Conservation (phyloP, 2,797 vertebrate species). For the Gadopsis marmoratus region DNA sequence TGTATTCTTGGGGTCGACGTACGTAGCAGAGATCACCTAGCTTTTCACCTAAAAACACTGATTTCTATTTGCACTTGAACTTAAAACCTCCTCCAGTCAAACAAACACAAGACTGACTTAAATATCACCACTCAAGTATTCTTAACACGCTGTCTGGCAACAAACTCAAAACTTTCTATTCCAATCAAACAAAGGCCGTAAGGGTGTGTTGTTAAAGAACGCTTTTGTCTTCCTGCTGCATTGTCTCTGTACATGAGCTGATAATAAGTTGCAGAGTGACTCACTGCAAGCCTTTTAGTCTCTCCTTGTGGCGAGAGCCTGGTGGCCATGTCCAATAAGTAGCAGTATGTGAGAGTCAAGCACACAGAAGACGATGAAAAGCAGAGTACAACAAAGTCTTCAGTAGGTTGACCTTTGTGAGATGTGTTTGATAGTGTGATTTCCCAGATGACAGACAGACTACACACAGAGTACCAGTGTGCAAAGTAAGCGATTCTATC, state of each 20-base stretch:
- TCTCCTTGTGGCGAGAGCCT: conserved; percentile 13
- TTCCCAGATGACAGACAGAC: background rate
- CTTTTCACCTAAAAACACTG: background rate
- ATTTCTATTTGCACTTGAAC: background rate
- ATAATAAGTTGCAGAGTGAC: conserved; percentile 25
- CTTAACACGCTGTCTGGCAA: too few relatives aligned
- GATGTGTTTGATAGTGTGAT: background rate
- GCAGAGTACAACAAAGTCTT: background rate
- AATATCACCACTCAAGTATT: background rate
- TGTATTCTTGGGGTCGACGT: background rate
- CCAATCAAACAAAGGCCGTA: too few relatives aligned
- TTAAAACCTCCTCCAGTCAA: background rate
- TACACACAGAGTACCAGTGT: background rate
- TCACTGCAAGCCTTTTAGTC: conserved; percentile 14
- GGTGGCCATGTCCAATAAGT: conserved; percentile 22
- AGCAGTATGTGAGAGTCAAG: conserved; percentile 4
- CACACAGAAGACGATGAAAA: background rate
- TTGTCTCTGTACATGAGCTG: conserved; percentile 2
- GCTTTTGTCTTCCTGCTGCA: background rate
- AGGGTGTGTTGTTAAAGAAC: background rate
- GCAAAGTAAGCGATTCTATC: background rate
- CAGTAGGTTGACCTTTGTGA: background rate
- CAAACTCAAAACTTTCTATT: too few relatives aligned
- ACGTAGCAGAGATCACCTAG: background rate
- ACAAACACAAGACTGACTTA: background rate